These are phyloP conservation scores for Cantharis rufa DNA, from an alignment of 2,888 invertebrate species.

Conservation along the genomic window DNA sequence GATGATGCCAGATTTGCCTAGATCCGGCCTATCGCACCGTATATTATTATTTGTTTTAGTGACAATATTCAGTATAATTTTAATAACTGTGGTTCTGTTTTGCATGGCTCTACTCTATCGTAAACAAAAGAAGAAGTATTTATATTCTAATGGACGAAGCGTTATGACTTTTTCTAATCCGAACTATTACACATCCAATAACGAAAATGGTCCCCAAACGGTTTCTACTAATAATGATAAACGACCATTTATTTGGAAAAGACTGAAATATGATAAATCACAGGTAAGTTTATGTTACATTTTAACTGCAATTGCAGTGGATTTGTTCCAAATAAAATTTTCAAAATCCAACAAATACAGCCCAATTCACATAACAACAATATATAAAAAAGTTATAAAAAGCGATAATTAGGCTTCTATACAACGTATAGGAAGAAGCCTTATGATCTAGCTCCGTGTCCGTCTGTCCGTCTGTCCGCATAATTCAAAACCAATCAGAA, in stretches of 20 bases:
- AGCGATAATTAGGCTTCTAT: too few species aligned
- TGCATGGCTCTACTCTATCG: constrained; percentile 55
- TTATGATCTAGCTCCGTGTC: too few species aligned
- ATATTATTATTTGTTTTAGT: constrained; percentile 55
- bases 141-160: constrained; percentile 65
- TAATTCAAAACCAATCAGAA: too few species aligned
- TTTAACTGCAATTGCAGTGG: too few species aligned
- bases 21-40: constrained; percentile 47
- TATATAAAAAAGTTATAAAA: too few species aligned
- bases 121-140: constrained; percentile 59
- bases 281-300: constrained; percentile 59
- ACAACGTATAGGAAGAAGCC: too few species aligned
- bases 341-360: too few species aligned
- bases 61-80: constrained; percentile 52
- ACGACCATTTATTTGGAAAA: constrained; percentile 69
- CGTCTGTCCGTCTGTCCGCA: too few species aligned
- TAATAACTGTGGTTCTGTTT: constrained; percentile 51
- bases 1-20: constrained; percentile 46
- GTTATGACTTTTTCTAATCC: constrained; percentile 89
- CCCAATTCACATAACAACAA: too few species aligned
- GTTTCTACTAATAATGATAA: constrained; percentile 51
- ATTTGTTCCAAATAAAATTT: too few species aligned
- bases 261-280: constrained; percentile 78
- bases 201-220: constrained; percentile 42
- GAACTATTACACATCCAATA: constrained; percentile 67